Conservation (phyloP, 1,140 invertebrate genomes). For the Sycophaga agraensis region DNA sequence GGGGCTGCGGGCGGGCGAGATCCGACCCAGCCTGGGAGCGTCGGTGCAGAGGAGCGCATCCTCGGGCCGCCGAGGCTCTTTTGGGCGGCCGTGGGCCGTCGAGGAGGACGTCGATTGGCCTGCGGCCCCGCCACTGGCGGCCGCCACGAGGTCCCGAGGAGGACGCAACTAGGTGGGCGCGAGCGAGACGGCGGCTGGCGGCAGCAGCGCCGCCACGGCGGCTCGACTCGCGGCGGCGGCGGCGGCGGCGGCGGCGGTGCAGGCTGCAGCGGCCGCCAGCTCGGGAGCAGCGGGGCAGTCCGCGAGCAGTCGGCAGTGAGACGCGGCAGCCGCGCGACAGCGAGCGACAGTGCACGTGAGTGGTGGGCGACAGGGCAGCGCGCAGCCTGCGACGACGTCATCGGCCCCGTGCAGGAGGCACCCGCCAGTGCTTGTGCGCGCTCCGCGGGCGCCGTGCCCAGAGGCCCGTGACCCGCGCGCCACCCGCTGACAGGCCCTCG, state of each 20-base stretch:
- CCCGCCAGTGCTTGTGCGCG: no score
- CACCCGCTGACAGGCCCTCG: no score
- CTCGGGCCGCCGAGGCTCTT: neutral
- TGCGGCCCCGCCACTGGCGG: no score
- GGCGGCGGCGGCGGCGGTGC: neutral
- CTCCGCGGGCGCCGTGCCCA: no score
- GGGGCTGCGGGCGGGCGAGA: neutral
- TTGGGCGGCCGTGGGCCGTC: neutral
- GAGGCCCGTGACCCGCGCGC: no score
- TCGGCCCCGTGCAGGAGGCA: no score
- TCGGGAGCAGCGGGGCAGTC: no score
- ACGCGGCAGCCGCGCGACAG: conserved; percentile 48
- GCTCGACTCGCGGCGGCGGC: no score
- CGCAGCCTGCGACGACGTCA: no score
- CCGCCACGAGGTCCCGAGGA: neutral
- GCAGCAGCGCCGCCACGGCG: no score
- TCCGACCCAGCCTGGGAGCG: neutral
- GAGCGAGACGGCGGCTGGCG: conserved; percentile 46
- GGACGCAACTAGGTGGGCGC: conserved; percentile 5
- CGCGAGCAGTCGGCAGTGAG: conserved; percentile 55
- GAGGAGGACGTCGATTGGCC: neutral
- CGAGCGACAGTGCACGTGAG: conserved; percentile 39
- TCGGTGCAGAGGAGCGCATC: neutral
- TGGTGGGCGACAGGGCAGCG: conserved; percentile 30
- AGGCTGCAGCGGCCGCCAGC: conserved; percentile 1